Percentiles rank a stretch among this genome's conserved stretches.
phyloP scores from a whole-genome alignment of 2,113 vertebrate species.

The Rhombomys opimus region DNA sequence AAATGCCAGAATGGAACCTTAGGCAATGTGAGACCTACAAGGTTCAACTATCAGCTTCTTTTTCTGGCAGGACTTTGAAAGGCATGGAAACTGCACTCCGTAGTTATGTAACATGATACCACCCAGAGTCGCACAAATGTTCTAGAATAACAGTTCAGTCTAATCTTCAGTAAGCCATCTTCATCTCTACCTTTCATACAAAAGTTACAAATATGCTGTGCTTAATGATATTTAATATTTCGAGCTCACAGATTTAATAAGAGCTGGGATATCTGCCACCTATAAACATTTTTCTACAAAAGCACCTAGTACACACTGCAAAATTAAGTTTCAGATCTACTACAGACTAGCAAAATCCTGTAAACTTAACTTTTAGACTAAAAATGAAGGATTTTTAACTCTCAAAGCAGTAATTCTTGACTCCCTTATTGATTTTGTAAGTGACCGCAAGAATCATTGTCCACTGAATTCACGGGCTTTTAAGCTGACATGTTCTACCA shows the following conservation, averaged over 20 bases:
- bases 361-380: background rate
- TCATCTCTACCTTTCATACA: background rate
- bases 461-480: background rate
- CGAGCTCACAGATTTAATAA: constrained; percentile 65
- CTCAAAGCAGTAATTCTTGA: constrained; percentile 26
- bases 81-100: background rate
- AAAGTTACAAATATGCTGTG: constrained; percentile 12
- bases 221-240: background rate
- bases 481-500: background rate
- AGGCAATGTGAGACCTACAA: background rate
- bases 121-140: background rate
- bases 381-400: constrained; percentile 40
- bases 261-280: constrained; percentile 55
- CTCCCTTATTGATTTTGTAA: background rate
- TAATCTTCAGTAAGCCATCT: background rate
- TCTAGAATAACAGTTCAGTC: background rate
- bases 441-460: background rate
- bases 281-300: constrained; percentile 48
- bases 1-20: background rate
- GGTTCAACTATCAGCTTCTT: background rate
- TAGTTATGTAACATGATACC: background rate
- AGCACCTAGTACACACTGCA: constrained; percentile 9
- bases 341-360: constrained; percentile 61
- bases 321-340: constrained; percentile 69
- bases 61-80: constrained; percentile 2